These are phyloP conservation scores for Parasteatoda tepidariorum DNA, from an alignment of 1,140 invertebrate genomes.

Conservation along the genomic window DNA sequence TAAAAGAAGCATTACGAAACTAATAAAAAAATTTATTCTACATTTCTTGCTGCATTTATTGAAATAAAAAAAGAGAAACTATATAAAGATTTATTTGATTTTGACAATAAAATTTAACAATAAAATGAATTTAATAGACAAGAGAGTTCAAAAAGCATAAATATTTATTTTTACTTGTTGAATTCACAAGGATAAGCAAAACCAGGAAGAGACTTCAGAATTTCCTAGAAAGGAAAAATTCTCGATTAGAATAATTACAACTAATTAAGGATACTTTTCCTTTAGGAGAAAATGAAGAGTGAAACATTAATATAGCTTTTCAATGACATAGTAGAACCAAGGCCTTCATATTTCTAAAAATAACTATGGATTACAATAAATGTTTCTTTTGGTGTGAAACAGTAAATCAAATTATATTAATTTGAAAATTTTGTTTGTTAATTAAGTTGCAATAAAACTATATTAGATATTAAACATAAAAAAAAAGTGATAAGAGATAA, in stretches of 20 bases:
- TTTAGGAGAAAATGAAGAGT: not conserved
- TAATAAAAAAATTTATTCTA: not conserved
- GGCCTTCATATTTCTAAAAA: too few species aligned
- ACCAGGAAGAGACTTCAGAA: slow-evolving; percentile 83
- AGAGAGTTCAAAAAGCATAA: not conserved
- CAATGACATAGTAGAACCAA: too few species aligned
- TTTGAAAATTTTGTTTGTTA: too few species aligned
- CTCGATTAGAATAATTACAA: not conserved
- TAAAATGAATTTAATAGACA: too few species aligned
- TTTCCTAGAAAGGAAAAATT: slow-evolving; percentile 70
- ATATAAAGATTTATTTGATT: too few species aligned
- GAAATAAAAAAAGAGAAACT: not conserved
- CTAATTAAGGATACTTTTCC: not conserved
- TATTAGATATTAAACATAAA: too few species aligned
- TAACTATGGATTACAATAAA: too few species aligned
- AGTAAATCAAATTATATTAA: too few species aligned
- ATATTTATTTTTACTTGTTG: slow-evolving; percentile 75
- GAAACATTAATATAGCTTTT: not conserved
- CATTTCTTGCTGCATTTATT: slow-evolving; percentile 15
- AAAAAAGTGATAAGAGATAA: too few species aligned
- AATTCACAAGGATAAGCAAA: slow-evolving; percentile 87
- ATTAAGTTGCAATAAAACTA: too few species aligned
- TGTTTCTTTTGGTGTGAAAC: too few species aligned
- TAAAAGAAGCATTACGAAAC: slow-evolving; percentile 69
- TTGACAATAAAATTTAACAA: too few species aligned